Evolutionary conservation across 2,797 vertebrate genomes (phyloP).

Genomic region (Tympanoctomys barrerae): DNA sequence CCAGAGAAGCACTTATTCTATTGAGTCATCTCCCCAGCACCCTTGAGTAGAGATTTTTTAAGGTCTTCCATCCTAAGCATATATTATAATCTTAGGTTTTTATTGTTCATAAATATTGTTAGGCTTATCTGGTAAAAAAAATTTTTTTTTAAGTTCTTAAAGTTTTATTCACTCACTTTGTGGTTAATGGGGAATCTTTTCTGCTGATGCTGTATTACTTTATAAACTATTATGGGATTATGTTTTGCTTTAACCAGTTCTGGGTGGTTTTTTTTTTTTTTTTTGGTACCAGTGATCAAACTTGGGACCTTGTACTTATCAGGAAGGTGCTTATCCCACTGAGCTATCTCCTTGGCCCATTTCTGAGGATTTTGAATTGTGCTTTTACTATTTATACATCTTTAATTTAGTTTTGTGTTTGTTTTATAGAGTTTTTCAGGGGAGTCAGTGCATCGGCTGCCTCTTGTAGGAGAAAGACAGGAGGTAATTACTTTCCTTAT

Average conservation of each 20-base stretch:
- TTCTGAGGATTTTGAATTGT: constrained; percentile 55
- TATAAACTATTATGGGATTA: not conserved
- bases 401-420: constrained; percentile 66
- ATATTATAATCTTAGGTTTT: not conserved
- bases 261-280: too few relatives aligned
- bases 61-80: not conserved
- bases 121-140: not conserved
- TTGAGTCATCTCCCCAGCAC: too few relatives aligned
- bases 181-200: constrained; percentile 31
- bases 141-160: not conserved
- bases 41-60: not conserved
- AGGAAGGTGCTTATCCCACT: too few relatives aligned
- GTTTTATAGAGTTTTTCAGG: constrained; percentile 90
- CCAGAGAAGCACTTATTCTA: too few relatives aligned
- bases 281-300: too few relatives aligned
- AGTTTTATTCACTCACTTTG: constrained; percentile 12
- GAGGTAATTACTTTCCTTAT: constrained; percentile 84
- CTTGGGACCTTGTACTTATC: too few relatives aligned
- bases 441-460: constrained; percentile 91
- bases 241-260: constrained; percentile 46
- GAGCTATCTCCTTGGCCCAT: not conserved
- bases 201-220: constrained; percentile 1
- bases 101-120: not conserved
- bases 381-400: constrained; percentile 30
- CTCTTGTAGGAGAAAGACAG: constrained; percentile 89